phyloP scores from a whole-genome alignment of 2,113 vertebrate genomes.

The Procapra przewalskii region DNA sequence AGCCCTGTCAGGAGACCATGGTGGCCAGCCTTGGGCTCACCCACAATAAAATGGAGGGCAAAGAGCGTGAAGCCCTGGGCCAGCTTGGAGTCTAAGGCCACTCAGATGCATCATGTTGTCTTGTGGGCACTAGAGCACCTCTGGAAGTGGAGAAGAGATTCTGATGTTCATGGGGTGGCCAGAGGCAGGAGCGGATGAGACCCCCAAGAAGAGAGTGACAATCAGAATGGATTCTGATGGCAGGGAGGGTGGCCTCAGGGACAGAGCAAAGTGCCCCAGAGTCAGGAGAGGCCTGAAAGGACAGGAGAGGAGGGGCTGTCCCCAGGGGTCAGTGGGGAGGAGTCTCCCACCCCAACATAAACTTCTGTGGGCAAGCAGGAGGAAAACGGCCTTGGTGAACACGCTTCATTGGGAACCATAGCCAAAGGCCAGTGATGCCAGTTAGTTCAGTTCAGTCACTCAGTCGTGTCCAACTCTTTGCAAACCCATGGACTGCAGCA shows the following conservation, averaged over 20 bases:
- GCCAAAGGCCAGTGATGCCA: neutral
- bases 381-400: accelerated
- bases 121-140: neutral
- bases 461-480: accelerated
- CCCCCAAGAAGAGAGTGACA: neutral
- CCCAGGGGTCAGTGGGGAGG: neutral
- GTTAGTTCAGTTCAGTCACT: neutral
- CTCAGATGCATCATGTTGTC: neutral
- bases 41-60: no score
- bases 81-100: neutral
- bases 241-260: neutral
- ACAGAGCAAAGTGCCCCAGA: neutral
- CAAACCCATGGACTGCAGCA: neutral
- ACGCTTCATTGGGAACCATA: accelerated
- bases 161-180: neutral
- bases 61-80: neutral
- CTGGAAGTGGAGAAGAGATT: neutral
- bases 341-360: neutral
- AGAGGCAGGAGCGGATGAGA: neutral
- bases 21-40: neutral
- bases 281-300: neutral
- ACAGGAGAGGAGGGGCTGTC: neutral
- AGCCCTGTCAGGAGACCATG: neutral
- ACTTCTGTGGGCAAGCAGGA: neutral
- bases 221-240: neutral